Percentiles rank a stretch among this genome's conserved stretches.
Conservation (phyloP, 1,140 invertebrate genomes). For the Anagrus nilaparvatae region DNA sequence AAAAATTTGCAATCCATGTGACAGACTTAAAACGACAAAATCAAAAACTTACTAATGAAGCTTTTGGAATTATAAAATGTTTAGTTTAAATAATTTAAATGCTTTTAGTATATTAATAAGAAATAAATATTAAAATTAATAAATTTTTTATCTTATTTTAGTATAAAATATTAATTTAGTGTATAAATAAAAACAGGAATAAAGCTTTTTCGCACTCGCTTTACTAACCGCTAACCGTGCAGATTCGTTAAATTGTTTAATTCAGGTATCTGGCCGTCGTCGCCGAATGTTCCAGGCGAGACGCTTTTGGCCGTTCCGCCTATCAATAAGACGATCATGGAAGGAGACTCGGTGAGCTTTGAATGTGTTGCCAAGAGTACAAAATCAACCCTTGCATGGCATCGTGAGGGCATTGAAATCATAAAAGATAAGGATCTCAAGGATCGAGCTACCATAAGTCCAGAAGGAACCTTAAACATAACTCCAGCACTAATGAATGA, state of each 20-base stretch:
- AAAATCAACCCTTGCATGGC: conserved; percentile 54
- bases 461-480: conserved; percentile 68
- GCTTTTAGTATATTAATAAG: too few species aligned
- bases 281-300: conserved; percentile 56
- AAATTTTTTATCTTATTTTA: too few species aligned
- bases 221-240: conserved; percentile 37
- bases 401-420: conserved; percentile 55
- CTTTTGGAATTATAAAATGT: too few species aligned
- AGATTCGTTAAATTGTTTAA: conserved; percentile 43
- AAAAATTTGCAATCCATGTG: too few species aligned
- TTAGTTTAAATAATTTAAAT: too few species aligned
- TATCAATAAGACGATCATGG: conserved; percentile 77
- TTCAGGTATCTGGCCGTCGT: conserved; percentile 36
- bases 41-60: too few species aligned
- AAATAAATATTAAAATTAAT: too few species aligned
- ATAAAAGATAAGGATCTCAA: conserved; percentile 51
- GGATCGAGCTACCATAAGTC: conserved; percentile 47
- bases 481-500: conserved; percentile 67
- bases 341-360: conserved; percentile 73
- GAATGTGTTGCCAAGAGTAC: conserved; percentile 65
- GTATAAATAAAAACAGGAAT: neutral
- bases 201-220: too few species aligned
- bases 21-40: too few species aligned
- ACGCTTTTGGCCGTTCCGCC: conserved; percentile 76
- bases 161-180: neutral